Evolutionary conservation across 2,797 vertebrate genomes (phyloP).

Genomic region (Cuniculus paca): DNA sequence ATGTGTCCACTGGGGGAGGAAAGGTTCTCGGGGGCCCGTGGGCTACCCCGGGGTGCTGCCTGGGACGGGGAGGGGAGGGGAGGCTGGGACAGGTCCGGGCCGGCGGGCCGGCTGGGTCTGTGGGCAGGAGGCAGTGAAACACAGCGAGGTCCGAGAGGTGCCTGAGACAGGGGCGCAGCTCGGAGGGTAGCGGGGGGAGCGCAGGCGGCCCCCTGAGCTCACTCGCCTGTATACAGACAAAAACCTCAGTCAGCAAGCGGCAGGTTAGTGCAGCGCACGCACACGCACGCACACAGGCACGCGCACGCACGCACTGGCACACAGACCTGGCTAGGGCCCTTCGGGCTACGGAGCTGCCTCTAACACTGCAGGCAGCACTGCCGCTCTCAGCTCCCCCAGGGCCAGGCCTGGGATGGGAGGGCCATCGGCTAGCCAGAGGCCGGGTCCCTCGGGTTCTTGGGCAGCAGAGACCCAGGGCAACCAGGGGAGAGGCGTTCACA

Average conservation of each 20-base stretch:
- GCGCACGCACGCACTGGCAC: constrained; percentile 58
- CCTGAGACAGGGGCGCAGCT: constrained; percentile 89
- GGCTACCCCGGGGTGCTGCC: constrained; percentile 61
- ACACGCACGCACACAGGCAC: constrained; percentile 7
- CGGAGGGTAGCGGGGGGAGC: constrained; percentile 87
- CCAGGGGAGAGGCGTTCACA: not conserved
- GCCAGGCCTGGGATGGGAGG: not conserved
- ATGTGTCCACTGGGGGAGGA: constrained; percentile 56
- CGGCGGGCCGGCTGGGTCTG: constrained; percentile 85
- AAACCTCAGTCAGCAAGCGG: constrained; percentile 93
- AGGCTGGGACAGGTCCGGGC: constrained; percentile 85
- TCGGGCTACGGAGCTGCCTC: constrained; percentile 2
- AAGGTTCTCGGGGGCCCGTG: constrained; percentile 61
- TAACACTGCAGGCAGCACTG: not conserved
- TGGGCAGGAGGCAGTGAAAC: constrained; percentile 88
- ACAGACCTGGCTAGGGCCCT: constrained; percentile 76
- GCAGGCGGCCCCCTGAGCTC: constrained; percentile 90
- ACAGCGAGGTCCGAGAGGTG: constrained; percentile 90
- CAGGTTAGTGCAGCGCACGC: constrained; percentile 89
- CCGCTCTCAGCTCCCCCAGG: not conserved
- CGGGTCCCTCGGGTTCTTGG: not conserved
- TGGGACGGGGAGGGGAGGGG: constrained; percentile 46
- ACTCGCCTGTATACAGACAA: constrained; percentile 93
- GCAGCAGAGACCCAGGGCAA: not conserved
- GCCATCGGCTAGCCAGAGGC: not conserved